Evolutionary conservation across 2,888 invertebrate genomes (phyloP), one percentile per base, ranked within the genome.

Genomic region (Papilio protenor): DNA sequence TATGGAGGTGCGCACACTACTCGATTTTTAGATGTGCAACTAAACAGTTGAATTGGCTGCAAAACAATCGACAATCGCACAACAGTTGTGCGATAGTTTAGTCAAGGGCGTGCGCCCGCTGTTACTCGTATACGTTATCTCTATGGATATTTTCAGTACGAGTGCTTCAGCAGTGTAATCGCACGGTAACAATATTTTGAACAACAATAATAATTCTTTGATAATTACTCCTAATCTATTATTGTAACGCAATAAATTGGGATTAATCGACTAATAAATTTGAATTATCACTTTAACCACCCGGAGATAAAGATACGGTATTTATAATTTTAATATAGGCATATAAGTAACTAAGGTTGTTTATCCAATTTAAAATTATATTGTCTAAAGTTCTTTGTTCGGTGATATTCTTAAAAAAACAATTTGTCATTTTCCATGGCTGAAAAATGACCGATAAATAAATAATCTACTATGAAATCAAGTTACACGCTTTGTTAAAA

Each of bases 151-250:
- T 55, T 55, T 55, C 10, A n/a, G n/a, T 55, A n/a, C n/a, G n/a
- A 55, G 8, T 55, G n/a, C 18, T 21, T n/a, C 55, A 55, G n/a
- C 55, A n/a, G 55, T 55, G n/a, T n/a, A n/a, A n/a, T n/a, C n/a
- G n/a, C 23, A 12, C 16, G 27, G 27, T 27, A 27, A 69, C 40
- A 69, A 45, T 12, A 69, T 45, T 16, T 69, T 69, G 1, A 21
- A n/a, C 27, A 45, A 11, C n/a, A 45, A 40, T 40, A 40, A 40
- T 6, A 18, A 21, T 45, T n/a, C 10, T 66, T 21, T 45, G 2
- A 21, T 8, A 69, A 69, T 69, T 69, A 45, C 66, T 45, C 5
- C 45, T 69, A 21, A 69, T 69, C 66, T 21, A 45, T 69, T 69
- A 40, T 61, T 61, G 16, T 27, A 40, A 66, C 40, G 40, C 40